These are phyloP conservation scores for Apoda limacodes DNA, from an alignment of 2,888 invertebrate species.

Conservation along the genomic window DNA sequence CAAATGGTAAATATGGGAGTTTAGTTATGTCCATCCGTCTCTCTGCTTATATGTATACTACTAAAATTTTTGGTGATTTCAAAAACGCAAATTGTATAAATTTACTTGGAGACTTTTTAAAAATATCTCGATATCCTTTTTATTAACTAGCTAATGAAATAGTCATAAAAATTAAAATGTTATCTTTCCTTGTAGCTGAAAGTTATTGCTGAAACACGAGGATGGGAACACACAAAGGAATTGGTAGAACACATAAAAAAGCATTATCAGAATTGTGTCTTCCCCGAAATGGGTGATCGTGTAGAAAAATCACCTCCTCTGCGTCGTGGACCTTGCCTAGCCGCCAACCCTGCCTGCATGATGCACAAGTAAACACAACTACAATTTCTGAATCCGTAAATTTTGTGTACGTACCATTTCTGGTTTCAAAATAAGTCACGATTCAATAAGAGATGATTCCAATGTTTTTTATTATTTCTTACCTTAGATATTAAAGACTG, in stretches of 20 bases:
- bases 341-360: slow-evolving; percentile 58
- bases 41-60: too few species aligned
- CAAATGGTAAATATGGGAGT: too few species aligned
- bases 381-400: too few species aligned
- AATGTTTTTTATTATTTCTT: too few species aligned
- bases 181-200: slow-evolving; percentile 75
- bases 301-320: slow-evolving; percentile 28
- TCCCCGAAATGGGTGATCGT: slow-evolving; percentile 37
- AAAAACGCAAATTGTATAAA: too few species aligned
- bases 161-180: too few species aligned
- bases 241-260: slow-evolving; percentile 46
- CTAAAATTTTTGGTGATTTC: too few species aligned
- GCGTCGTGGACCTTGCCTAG: slow-evolving; percentile 50
- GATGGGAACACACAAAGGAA: slow-evolving; percentile 78
- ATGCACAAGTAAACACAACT: too few species aligned
- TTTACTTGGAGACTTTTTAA: background rate
- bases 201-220: slow-evolving; percentile 89
- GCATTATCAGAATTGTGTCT: slow-evolving; percentile 74
- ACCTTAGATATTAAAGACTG: too few species aligned
- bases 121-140: background rate
- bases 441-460: too few species aligned
- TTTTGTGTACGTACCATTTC: too few species aligned
- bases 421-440: too few species aligned
- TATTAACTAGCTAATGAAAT: background rate
- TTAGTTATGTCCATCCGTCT: slow-evolving; percentile 4